Percentiles rank a stretch among this genome's conserved stretches.
phyloP scores from a whole-genome alignment of 2,888 invertebrate species.

The Odontocolon sp. region DNA sequence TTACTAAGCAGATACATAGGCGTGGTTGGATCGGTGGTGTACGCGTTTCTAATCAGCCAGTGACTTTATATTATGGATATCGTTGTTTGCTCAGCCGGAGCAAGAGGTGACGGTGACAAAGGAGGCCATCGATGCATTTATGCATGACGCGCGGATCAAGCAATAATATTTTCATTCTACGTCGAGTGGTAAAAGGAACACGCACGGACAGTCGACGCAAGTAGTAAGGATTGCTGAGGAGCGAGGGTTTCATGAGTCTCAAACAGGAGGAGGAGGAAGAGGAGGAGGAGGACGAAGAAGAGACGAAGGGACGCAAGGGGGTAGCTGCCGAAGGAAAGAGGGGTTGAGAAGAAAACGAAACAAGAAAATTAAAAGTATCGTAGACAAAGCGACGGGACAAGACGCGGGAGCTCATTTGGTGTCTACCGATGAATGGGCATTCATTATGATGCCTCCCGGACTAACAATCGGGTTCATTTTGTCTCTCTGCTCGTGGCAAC shows the following conservation, averaged over 20 bases:
- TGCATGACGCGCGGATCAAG: slow-evolving; percentile 73
- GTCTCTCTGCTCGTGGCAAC: slow-evolving; percentile 78
- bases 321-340: slow-evolving; percentile 2
- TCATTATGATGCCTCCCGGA: slow-evolving; percentile 79
- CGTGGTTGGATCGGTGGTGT: slow-evolving; percentile 5
- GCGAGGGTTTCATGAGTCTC: slow-evolving; percentile 44
- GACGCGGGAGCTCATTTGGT: slow-evolving; percentile 79
- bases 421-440: slow-evolving; percentile 78
- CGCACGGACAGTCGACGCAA: slow-evolving; percentile 58
- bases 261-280: slow-evolving; percentile 18
- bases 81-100: slow-evolving; percentile 78
- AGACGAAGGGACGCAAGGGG: slow-evolving; percentile 7
- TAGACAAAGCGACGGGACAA: slow-evolving; percentile 76
- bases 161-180: slow-evolving; percentile 77
- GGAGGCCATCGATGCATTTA: slow-evolving; percentile 71
- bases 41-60: slow-evolving; percentile 63
- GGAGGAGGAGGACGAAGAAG: neutral
- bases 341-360: slow-evolving; percentile 67
- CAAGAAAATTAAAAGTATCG: slow-evolving; percentile 79
- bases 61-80: slow-evolving; percentile 77
- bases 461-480: slow-evolving; percentile 80
- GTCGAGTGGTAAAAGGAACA: slow-evolving; percentile 62
- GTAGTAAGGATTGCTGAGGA: slow-evolving; percentile 32
- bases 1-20: neutral
- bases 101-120: slow-evolving; percentile 64